Conservation (phyloP, 2,888 invertebrate genomes). For the Drosophila austrosaltans region DNA sequence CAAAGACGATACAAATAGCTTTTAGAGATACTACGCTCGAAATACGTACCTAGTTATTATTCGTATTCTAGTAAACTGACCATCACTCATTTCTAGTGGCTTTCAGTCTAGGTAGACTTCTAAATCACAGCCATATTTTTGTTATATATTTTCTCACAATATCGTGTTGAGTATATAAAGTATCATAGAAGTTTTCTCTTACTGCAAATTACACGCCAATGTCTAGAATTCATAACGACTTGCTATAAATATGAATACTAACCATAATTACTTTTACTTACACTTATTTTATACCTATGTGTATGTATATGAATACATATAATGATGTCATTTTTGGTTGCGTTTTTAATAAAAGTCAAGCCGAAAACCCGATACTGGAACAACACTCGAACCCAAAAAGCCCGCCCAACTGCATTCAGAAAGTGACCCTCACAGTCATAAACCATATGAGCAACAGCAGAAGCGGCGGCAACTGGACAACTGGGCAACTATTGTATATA, state of each 20-base stretch:
- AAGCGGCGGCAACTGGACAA: not conserved
- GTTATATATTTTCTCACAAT: no score
- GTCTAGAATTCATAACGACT: not conserved
- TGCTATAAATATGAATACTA: not conserved
- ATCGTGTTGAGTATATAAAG: no score
- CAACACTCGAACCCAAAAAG: constrained; percentile 3
- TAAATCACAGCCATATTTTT: no score
- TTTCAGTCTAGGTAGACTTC: no score
- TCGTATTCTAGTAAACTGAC: no score
- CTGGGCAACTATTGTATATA: constrained; percentile 8
- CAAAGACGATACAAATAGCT: no score
- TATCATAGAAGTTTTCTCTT: not conserved
- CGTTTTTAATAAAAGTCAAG: constrained; percentile 5
- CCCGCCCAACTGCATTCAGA: constrained; percentile 10
- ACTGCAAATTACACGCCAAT: not conserved
- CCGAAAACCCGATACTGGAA: not conserved
- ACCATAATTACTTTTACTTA: not conserved
- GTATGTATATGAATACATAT: not conserved
- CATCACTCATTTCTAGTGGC: no score
- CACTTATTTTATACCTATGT: not conserved
- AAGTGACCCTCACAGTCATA: constrained; percentile 11
- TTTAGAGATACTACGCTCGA: no score
- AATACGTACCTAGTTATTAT: no score
- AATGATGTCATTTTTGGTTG: constrained; percentile 10
- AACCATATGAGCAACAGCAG: constrained; percentile 5